Conservation (phyloP, 1,140 invertebrate genomes). For the Drosophila truncata region DNA sequence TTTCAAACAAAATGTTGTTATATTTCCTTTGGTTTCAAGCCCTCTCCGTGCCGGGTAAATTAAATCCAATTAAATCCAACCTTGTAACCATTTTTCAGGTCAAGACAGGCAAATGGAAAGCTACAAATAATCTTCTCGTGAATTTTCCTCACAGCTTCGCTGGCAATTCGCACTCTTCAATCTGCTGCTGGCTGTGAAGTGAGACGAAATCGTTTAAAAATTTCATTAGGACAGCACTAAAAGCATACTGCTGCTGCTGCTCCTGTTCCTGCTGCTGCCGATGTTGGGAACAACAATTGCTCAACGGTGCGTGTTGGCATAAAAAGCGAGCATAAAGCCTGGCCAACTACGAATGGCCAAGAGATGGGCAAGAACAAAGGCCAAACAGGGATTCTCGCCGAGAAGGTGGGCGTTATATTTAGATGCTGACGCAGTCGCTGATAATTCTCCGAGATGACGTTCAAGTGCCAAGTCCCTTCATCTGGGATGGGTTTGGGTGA, state of each 20-base stretch:
- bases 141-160: constrained; percentile 10
- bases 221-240: constrained; percentile 61
- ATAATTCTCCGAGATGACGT: constrained; percentile 53
- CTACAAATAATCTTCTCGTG: constrained; percentile 10
- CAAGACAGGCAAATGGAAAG: constrained; percentile 3
- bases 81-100: constrained; percentile 31
- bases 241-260: constrained; percentile 15
- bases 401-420: constrained; percentile 50
- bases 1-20: neutral
- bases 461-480: constrained; percentile 38
- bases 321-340: constrained; percentile 65
- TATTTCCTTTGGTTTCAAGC: neutral
- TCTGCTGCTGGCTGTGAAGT: constrained; percentile 40
- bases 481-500: constrained; percentile 12
- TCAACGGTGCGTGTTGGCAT: constrained; percentile 68
- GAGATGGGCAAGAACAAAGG: constrained; percentile 49
- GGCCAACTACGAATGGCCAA: constrained; percentile 48
- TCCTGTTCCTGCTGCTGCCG: neutral
- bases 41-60: neutral
- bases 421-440: constrained; percentile 57
- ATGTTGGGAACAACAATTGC: constrained; percentile 25
- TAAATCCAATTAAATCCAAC: constrained; percentile 25
- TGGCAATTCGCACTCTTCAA: constrained; percentile 25
- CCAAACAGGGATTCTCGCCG: constrained; percentile 2
- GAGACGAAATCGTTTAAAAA: constrained; percentile 55